These are phyloP conservation scores for Hypothenemus hampei DNA, from an alignment of 1,140 invertebrate species.

Conservation along the genomic window DNA sequence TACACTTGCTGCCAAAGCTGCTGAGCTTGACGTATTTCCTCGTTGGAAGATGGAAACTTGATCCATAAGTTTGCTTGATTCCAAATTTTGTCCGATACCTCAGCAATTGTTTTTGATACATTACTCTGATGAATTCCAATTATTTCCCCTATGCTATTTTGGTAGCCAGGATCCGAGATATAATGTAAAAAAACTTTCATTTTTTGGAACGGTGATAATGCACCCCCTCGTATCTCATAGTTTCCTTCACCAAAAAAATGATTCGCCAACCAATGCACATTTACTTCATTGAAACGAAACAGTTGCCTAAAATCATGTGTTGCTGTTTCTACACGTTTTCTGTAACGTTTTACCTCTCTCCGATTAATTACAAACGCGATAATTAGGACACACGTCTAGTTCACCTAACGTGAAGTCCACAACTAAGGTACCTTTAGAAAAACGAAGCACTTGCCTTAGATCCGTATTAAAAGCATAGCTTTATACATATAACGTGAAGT, in stretches of 20 bases:
- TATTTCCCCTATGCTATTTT: constrained; percentile 28
- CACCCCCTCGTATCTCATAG: constrained; percentile 29
- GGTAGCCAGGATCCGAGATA: constrained; percentile 32
- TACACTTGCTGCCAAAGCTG: constrained; percentile 8
- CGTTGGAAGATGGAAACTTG: constrained; percentile 10
- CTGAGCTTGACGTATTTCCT: constrained; percentile 6
- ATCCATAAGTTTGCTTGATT: constrained; percentile 18
- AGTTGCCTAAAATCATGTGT: constrained; percentile 6
- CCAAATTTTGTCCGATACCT: constrained; percentile 23
- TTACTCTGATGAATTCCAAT: constrained; percentile 29
- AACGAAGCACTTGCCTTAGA: not conserved
- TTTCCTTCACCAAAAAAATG: constrained; percentile 25
- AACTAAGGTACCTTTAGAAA: constrained; percentile 9
- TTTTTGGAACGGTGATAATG: constrained; percentile 19
- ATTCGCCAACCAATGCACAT: constrained; percentile 27
- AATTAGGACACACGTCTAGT: constrained; percentile 4
- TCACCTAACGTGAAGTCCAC: not conserved
- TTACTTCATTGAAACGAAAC: constrained; percentile 18
- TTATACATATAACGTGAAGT: not conserved
- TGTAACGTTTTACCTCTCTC: constrained; percentile 9
- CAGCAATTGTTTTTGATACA: constrained; percentile 25
- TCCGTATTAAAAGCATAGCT: constrained; percentile 6
- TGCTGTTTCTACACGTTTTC: not conserved
- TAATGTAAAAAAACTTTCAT: constrained; percentile 31
- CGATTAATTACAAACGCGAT: constrained; percentile 3